Conservation (phyloP, 2,113 vertebrate genomes). For the Bettongia penicillata region DNA sequence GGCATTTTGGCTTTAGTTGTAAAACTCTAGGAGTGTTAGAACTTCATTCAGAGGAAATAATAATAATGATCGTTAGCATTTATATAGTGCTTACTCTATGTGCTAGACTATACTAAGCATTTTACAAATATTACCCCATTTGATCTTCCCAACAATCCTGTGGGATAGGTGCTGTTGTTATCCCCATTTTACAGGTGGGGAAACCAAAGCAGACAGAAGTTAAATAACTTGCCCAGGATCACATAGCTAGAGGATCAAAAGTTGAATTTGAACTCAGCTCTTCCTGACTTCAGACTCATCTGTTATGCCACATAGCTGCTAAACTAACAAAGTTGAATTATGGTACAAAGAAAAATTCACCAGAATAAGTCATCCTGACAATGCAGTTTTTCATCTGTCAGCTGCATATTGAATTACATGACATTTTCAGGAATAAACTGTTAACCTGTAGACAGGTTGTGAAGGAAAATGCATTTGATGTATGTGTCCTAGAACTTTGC, state of each 20-base stretch:
- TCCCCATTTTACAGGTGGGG: background rate
- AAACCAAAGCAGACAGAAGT: background rate
- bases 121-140: background rate
- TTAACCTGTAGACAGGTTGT: background rate
- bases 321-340: background rate
- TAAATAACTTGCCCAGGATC: background rate
- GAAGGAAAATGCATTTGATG: background rate
- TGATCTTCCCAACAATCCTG: background rate
- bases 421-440: background rate
- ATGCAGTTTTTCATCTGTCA: background rate
- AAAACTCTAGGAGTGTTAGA: background rate
- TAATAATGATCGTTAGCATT: background rate
- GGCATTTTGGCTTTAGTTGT: background rate
- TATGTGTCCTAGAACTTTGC: background rate
- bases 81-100: background rate
- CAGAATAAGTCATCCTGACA: background rate
- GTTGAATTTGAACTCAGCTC: background rate
- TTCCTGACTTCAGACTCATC: background rate
- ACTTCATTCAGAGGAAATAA: background rate
- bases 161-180: background rate
- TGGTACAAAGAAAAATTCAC: background rate
- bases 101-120: background rate
- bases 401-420: background rate
- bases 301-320: background rate
- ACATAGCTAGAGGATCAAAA: background rate